Evolutionary conservation across 2,797 vertebrate species (phyloP), one percentile per base, ranked within the genome.

Genomic region (Percopsis omiscomaycus): DNA sequence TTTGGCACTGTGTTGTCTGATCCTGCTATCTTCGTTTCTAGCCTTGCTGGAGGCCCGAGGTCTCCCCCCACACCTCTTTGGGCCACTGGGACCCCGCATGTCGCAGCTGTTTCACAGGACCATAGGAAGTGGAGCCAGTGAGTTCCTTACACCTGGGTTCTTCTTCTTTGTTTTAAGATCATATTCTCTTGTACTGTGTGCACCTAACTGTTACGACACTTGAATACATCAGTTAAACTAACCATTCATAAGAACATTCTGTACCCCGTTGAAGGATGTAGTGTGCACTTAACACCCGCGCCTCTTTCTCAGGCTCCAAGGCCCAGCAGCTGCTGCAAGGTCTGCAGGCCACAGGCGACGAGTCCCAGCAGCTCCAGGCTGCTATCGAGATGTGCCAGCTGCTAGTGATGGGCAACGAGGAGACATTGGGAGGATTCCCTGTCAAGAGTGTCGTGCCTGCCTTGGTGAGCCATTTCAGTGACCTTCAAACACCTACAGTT

Each of bases 361-460:
- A 99, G 87, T 98, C 96, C 78, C 98, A 99, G 80, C 98, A 99
- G 68, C 94, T 99, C 61, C 97, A 99, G 89, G 96, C 98, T 27
- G 96, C 98, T 50, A 99, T 99, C 81, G 98, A 99, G 89, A 99
- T 99, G 97, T 99, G 98, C 89, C 98, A 99, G 86, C 90, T 99
- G 71, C 84, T 99, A 85, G 98, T 99, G 75, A 99, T 99, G 98
- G 98, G 98, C 66, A 99, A 99, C 59, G 98, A 99, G 87, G 98
- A 99, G 91, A 99, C 98, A 0, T 90, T 99, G 64, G 98, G 97
- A 85, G 98, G 98, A 70, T 99, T 99, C 91, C 98, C 98, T 51
- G 97, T 99, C 55, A 99, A 98, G 84, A 99, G 94, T 75, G 98
- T 99, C 49, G 98, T 99, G 80, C 98, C 98, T 14, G 98, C 98